phyloP scores from a whole-genome alignment of 2,888 invertebrate species.

The Clostera curtula region DNA sequence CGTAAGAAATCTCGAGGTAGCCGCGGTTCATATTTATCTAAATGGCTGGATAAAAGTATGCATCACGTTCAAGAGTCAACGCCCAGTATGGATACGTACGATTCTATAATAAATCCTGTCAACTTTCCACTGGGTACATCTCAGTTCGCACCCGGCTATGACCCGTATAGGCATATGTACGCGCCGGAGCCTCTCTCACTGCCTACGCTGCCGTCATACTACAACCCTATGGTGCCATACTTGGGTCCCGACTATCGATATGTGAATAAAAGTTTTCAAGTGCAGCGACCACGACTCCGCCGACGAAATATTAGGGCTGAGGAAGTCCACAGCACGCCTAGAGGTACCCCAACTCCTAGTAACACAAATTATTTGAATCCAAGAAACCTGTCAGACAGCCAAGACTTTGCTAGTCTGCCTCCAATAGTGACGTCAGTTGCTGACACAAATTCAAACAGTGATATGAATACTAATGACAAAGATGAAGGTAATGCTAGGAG shows the following conservation, averaged over 20 bases:
- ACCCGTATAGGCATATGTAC: slow-evolving; percentile 69
- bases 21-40: slow-evolving; percentile 59
- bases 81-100: slow-evolving; percentile 56
- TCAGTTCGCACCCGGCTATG: slow-evolving; percentile 57
- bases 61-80: slow-evolving; percentile 55
- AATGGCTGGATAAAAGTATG: slow-evolving; percentile 70
- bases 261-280: slow-evolving; percentile 49
- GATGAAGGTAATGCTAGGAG: slow-evolving; percentile 73
- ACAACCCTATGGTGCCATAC: slow-evolving; percentile 41
- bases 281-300: slow-evolving; percentile 46
- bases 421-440: slow-evolving; percentile 77
- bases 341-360: slow-evolving; percentile 24
- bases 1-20: slow-evolving; percentile 64
- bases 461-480: slow-evolving; percentile 65
- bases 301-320: slow-evolving; percentile 46
- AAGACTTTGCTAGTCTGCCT: slow-evolving; percentile 81
- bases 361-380: slow-evolving; percentile 50
- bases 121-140: slow-evolving; percentile 47
- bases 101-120: slow-evolving; percentile 41
- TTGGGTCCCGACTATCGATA: slow-evolving; percentile 54
- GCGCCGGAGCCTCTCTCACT: slow-evolving; percentile 78
- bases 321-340: slow-evolving; percentile 40
- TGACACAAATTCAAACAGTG: slow-evolving; percentile 65
- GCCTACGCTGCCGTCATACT: slow-evolving; percentile 76
- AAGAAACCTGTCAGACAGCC: slow-evolving; percentile 57